Percentiles rank a stretch among this genome's conserved stretches.
Evolutionary conservation across 2,797 vertebrate species (phyloP).

Genomic region (Chelmon rostratus): DNA sequence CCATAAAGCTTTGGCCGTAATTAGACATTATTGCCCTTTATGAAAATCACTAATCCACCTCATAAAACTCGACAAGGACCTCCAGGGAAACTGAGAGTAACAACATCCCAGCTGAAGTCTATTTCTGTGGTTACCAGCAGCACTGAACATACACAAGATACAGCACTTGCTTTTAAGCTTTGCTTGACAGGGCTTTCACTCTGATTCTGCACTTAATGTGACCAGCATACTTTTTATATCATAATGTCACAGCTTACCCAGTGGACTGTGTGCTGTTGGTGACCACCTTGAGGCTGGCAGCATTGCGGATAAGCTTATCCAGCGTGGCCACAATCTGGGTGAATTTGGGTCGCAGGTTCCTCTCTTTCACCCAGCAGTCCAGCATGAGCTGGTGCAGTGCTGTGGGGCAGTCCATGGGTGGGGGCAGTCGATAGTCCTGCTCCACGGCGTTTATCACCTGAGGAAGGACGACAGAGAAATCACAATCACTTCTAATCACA

Average conservation of each 20-base stretch:
- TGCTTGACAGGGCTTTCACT: not conserved
- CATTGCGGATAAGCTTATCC: conserved; percentile 98
- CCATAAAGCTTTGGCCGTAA: conserved; percentile 22
- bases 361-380: conserved; percentile 99
- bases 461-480: conserved; percentile 40
- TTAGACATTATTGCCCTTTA: conserved; percentile 39
- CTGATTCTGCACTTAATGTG: conserved; percentile 5
- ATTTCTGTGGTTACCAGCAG: conserved; percentile 21
- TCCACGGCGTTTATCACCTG: conserved; percentile 99
- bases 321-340: conserved; percentile 97
- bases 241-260: conserved; percentile 86
- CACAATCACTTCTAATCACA: conserved; percentile 28
- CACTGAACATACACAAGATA: not conserved
- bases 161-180: conserved; percentile 14
- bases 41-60: conserved; percentile 24
- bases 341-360: conserved; percentile 97
- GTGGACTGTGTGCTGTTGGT: conserved; percentile 94
- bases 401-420: conserved; percentile 98
- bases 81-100: conserved; percentile 21
- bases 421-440: conserved; percentile 97
- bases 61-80: conserved; percentile 24
- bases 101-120: not conserved
- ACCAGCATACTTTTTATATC: conserved; percentile 7
- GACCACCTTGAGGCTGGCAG: conserved; percentile 98
- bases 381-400: conserved; percentile 98